A percentile compares a stretch with the other conserved stretches of the same genome.
These are phyloP conservation scores for Lepus europaeus DNA, from an alignment of 2,113 vertebrate species.

Conservation along the genomic window DNA sequence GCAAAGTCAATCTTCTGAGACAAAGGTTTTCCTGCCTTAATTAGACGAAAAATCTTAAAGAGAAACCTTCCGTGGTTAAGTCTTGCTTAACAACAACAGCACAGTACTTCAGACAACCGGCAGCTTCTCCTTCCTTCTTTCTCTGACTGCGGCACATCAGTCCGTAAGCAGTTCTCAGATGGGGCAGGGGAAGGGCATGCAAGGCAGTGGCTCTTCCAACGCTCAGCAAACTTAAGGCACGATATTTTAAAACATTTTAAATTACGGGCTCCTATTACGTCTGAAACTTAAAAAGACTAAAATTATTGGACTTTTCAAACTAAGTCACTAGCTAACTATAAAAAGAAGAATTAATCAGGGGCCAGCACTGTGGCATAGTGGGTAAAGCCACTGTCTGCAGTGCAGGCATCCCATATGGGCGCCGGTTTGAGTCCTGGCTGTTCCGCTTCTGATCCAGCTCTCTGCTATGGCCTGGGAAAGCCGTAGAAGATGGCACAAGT, in stretches of 20 bases:
- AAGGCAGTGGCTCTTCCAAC: neutral
- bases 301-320: conserved; percentile 40
- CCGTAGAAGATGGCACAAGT: too few species aligned
- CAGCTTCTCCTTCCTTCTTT: neutral
- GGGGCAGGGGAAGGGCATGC: neutral
- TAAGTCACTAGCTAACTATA: neutral
- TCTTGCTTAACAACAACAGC: neutral
- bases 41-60: conserved; percentile 1
- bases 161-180: neutral
- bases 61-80: neutral
- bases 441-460: too few species aligned
- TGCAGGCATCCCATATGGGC: too few species aligned
- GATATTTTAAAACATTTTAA: neutral
- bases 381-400: too few species aligned
- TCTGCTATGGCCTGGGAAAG: too few species aligned
- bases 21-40: neutral
- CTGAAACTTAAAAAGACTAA: conserved; percentile 20
- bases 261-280: neutral
- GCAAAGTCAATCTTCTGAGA: neutral
- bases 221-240: neutral
- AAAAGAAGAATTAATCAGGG: neutral
- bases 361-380: too few species aligned
- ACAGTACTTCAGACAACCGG: neutral
- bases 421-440: too few species aligned
- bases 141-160: neutral